Base-by-base conservation (phyloP, 2,797 vertebrate species). In the Forpus xanthops region DNA sequence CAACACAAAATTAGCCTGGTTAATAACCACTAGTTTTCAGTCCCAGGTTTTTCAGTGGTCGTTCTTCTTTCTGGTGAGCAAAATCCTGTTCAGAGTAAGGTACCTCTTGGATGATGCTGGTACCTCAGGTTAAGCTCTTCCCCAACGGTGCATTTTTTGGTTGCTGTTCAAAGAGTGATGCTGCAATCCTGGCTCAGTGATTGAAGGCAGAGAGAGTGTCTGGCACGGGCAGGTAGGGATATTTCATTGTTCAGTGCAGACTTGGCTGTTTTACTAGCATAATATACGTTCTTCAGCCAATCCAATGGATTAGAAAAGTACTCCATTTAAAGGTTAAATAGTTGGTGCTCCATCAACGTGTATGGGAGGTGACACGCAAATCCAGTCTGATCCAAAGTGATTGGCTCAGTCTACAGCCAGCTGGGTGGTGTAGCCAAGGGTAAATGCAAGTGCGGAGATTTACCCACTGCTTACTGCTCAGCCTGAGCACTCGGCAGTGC, bases 401-500 rank as follows among this genome's bases (percentile, higher is more conserved):
- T 68, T 81, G 85, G 88, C 70, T 84, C 81, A 1, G 85, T 16
- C 77, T 86, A 42, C 88, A 86, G 80, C 74, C 91, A 93, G 87
- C 87, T 30, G 17, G 17, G 71, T 19, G 15, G 35, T 4, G 47
- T 15, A 91, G 90, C 91, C 86, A 81, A 72, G 77, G 80, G 56
- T 62, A 84, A 91, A 88, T 25, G 66, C 28, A 30, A 86, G 90
- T 0, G 42, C 85, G 66, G 45, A 41, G 79, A 60, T 86, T 93
- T 93, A 67, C 90, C 83, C 94, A 71, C 64, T 4, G 19, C 85
- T 88, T 71, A 12, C 88, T 82, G 93, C 95, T 93, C 94, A 93
- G 90, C 85, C 92, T 73, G 91, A 52, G 80, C 93, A 39, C 94
- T 94, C 93, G 87, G 93, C 24, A 0, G 86, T 87, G 95, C 92